Evolutionary conservation across 2,888 invertebrate species (phyloP).

Genomic region (Scaptomyza tumidula): DNA sequence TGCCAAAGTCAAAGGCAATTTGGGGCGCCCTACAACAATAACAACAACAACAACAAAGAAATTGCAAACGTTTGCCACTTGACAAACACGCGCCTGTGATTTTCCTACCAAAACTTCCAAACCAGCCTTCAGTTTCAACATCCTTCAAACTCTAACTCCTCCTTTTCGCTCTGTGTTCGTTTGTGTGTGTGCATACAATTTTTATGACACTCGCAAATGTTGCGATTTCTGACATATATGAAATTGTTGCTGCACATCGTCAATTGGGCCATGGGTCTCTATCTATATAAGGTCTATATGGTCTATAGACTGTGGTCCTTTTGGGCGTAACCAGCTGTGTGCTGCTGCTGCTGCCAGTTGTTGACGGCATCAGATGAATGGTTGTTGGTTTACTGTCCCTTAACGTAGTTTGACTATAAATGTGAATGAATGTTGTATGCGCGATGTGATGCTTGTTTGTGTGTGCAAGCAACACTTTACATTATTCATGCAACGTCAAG

Average conservation of each 20-base stretch:
- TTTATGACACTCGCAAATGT: slow-evolving; percentile 81
- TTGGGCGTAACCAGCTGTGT: slow-evolving; percentile 63
- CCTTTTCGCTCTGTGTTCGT: not conserved
- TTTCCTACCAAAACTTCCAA: slow-evolving; percentile 37
- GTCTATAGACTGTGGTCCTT: slow-evolving; percentile 16
- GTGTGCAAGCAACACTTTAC: slow-evolving; percentile 56
- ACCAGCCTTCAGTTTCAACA: slow-evolving; percentile 3
- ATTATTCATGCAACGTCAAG: slow-evolving; percentile 82
- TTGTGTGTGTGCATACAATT: slow-evolving; percentile 68
- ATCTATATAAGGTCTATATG: slow-evolving; percentile 3
- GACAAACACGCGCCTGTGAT: slow-evolving; percentile 78
- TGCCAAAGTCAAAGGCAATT: slow-evolving; percentile 73
- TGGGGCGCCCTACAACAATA: slow-evolving; percentile 28
- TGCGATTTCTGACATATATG: slow-evolving; percentile 69
- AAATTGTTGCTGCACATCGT: slow-evolving; percentile 64
- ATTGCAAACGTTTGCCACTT: slow-evolving; percentile 79
- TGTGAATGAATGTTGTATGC: slow-evolving; percentile 21
- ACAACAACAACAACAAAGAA: slow-evolving; percentile 37
- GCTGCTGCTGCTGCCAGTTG: slow-evolving; percentile 37
- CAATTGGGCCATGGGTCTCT: slow-evolving; percentile 36
- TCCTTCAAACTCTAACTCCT: slow-evolving; percentile 12
- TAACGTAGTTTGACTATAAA: slow-evolving; percentile 12
- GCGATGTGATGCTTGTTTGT: slow-evolving; percentile 4
- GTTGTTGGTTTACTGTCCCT: slow-evolving; percentile 21
- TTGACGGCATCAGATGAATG: slow-evolving; percentile 62